A percentile compares a stretch with the other conserved stretches of the same genome.
Evolutionary conservation across 2,113 vertebrate genomes (phyloP).

Genomic region (Chaetorhynchus papuensis): DNA sequence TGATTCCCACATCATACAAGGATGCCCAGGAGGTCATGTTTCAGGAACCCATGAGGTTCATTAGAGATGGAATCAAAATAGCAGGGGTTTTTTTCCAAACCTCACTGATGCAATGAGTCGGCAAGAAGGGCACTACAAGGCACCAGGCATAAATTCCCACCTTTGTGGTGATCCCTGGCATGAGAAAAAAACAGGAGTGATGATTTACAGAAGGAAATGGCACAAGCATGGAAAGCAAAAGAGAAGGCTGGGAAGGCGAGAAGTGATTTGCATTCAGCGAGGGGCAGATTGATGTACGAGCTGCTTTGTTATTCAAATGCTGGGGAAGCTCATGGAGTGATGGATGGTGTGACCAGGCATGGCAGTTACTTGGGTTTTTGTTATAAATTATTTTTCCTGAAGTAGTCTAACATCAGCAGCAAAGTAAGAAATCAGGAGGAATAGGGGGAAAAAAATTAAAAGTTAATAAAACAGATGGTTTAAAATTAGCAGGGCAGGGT

Average conservation of each 20-base stretch:
- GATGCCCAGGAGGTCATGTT: fast-evolving
- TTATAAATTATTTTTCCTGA: not conserved
- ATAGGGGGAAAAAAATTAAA: not conserved
- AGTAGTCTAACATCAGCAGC: not conserved
- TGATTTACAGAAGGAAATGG: not conserved
- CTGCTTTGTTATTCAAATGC: not conserved
- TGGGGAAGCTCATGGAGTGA: not conserved
- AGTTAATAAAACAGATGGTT: not conserved
- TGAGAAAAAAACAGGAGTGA: not conserved
- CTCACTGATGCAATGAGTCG: not conserved
- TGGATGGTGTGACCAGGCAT: not conserved
- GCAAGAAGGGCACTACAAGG: not conserved
- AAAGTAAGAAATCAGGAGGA: not conserved
- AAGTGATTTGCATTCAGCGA: not conserved
- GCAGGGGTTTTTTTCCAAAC: not conserved
- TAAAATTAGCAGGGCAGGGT: not conserved
- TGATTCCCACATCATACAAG: not conserved
- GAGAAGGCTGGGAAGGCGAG: not conserved
- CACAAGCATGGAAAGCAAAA: not conserved
- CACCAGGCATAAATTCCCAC: not conserved
- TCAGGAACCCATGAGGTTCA: not conserved
- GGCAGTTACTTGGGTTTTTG: too few relatives aligned
- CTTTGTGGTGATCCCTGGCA: not conserved
- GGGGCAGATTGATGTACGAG: fast-evolving
- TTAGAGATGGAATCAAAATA: not conserved